phyloP scores from a whole-genome alignment of 2,113 vertebrate genomes.

The Clarias magur region DNA sequence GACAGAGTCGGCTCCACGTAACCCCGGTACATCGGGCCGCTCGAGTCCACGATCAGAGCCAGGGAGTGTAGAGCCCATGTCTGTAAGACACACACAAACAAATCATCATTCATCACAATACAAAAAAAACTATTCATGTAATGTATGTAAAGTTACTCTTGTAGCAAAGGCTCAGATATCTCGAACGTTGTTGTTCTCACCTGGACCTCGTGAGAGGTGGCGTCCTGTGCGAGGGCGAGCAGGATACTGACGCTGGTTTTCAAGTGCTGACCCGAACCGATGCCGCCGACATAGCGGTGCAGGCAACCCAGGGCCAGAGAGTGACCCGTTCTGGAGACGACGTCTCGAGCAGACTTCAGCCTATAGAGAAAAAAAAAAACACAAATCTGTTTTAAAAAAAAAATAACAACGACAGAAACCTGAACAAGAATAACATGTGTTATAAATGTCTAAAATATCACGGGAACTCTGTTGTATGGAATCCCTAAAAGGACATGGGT shows the following conservation, averaged over 20 bases:
- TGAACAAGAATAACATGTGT: background rate
- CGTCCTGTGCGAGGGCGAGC: slow-evolving; percentile 93
- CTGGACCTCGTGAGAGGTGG: slow-evolving; percentile 97
- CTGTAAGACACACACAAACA: slow-evolving; percentile 62
- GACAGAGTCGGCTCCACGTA: slow-evolving; percentile 97
- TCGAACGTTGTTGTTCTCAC: slow-evolving; percentile 63
- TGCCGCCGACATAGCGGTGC: slow-evolving; percentile 96
- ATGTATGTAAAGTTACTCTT: too few species aligned
- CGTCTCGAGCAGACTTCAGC: slow-evolving; percentile 95
- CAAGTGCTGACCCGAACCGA: slow-evolving; percentile 97
- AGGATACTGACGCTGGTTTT: slow-evolving; percentile 99
- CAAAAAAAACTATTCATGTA: background rate
- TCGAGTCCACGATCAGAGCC: slow-evolving; percentile 97
- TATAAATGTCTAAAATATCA: background rate
- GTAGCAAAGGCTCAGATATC: background rate
- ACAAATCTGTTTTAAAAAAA: background rate
- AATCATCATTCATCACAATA: background rate
- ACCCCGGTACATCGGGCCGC: slow-evolving; percentile 96
- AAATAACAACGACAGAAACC: background rate
- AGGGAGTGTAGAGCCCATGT: slow-evolving; percentile 98
- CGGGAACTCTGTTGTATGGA: background rate
- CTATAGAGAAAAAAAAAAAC: slow-evolving; percentile 62
- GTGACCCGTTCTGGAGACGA: slow-evolving; percentile 95
- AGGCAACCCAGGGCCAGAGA: slow-evolving; percentile 96
- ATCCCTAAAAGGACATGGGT: too few species aligned